Percentiles rank a stretch among this genome's conserved stretches.
These are phyloP conservation scores for Cryptus armator DNA, from an alignment of 2,888 invertebrate species.

Conservation along the genomic window DNA sequence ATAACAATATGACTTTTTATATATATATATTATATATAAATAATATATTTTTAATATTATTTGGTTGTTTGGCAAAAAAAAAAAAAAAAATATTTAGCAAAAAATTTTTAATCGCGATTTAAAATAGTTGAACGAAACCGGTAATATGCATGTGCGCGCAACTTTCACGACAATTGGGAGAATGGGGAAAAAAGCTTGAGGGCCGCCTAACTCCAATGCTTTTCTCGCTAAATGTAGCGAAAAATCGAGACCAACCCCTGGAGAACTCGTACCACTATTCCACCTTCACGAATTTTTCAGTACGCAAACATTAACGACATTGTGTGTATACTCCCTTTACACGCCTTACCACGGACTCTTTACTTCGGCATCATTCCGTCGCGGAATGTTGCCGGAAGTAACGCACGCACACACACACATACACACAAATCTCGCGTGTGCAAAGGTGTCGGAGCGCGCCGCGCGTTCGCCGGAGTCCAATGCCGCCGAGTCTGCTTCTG, in stretches of 20 bases:
- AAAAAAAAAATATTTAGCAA: neutral
- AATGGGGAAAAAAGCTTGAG: slow-evolving; percentile 56
- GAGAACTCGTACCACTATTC: slow-evolving; percentile 17
- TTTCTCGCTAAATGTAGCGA: slow-evolving; percentile 79
- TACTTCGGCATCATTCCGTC: slow-evolving; percentile 23
- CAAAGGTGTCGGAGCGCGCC: slow-evolving; percentile 80
- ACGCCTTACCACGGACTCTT: slow-evolving; percentile 27
- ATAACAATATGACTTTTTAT: no score
- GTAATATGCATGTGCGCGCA: slow-evolving; percentile 1
- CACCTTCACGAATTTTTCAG: slow-evolving; percentile 20
- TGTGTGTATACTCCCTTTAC: slow-evolving; percentile 23
- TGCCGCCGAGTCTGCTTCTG: slow-evolving; percentile 73
- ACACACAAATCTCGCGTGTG: slow-evolving; percentile 62
- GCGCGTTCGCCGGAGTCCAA: slow-evolving; percentile 71
- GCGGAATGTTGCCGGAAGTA: slow-evolving; percentile 43
- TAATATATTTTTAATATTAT: no score
- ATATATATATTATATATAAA: no score
- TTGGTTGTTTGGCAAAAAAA: no score
- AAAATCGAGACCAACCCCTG: slow-evolving; percentile 74
- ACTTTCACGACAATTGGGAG: slow-evolving; percentile 24
- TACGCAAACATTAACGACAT: slow-evolving; percentile 54
- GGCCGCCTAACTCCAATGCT: slow-evolving; percentile 62
- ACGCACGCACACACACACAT: slow-evolving; percentile 31
- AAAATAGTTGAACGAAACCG: neutral
- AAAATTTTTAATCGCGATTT: neutral